Evolutionary conservation across 2,113 vertebrate genomes (phyloP).

Genomic region (Anolis carolinensis): DNA sequence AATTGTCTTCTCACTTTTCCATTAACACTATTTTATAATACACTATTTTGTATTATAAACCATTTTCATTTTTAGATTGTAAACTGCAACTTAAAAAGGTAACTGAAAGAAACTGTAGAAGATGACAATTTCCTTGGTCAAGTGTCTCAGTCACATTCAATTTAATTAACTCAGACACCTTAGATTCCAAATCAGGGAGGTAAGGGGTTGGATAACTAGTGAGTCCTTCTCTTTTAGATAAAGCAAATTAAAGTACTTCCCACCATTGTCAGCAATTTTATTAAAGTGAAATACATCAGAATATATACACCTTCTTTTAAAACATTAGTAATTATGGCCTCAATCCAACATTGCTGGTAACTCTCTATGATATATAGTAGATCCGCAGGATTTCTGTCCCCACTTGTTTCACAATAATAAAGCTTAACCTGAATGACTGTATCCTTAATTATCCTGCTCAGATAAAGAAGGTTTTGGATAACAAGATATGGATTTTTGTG

Average conservation of each 20-base stretch:
- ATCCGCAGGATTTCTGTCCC: too few relatives aligned
- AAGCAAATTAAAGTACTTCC: background rate
- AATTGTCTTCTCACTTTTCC: background rate
- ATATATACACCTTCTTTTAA: background rate
- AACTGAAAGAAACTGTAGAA: background rate
- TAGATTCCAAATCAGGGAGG: background rate
- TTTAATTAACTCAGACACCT: background rate
- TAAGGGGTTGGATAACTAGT: background rate
- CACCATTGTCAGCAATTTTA: background rate
- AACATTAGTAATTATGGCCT: background rate
- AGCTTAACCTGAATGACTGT: background rate
- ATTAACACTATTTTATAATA: background rate
- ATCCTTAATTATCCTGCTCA: background rate
- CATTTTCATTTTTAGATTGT: accelerated
- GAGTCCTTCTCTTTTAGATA: background rate
- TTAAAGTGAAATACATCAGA: slow-evolving; percentile 4
- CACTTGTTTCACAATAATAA: background rate
- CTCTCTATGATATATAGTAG: background rate
- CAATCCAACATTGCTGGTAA: background rate
- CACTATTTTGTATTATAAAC: background rate
- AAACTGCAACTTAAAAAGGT: background rate
- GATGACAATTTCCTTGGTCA: background rate
- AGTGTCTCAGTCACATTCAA: background rate
- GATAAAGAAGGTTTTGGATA: background rate
- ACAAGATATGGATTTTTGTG: background rate